Conservation (phyloP, 2,797 vertebrate species). For the Cynopterus sphinx region DNA sequence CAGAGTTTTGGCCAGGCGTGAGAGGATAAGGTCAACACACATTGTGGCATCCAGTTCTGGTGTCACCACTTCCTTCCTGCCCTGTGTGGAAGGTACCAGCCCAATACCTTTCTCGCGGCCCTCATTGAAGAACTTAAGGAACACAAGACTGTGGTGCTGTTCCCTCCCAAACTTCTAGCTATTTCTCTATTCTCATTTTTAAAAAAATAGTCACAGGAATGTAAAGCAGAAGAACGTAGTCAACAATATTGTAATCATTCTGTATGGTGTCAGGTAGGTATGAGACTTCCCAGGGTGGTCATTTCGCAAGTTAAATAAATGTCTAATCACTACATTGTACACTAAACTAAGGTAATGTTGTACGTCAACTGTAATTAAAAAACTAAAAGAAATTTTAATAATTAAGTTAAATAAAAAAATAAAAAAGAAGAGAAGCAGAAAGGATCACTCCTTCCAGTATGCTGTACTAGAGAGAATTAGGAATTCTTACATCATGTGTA, state of each 20-base stretch:
- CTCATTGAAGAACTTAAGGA: constrained; percentile 66
- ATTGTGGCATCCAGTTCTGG: not conserved
- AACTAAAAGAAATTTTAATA: not conserved
- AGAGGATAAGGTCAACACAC: not conserved
- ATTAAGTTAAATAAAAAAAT: not conserved
- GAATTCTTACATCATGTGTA: not conserved
- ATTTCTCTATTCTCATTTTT: not conserved
- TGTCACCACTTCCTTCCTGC: not conserved
- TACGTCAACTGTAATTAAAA: not conserved
- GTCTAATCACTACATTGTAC: not conserved
- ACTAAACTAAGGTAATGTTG: not conserved
- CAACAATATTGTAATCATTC: not conserved
- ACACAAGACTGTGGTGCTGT: not conserved
- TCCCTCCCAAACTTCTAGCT: not conserved
- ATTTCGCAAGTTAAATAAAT: not conserved
- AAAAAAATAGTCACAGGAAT: not conserved
- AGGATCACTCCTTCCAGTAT: not conserved
- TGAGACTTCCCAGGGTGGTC: not conserved
- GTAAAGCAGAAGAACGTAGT: not conserved
- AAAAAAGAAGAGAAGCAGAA: not conserved
- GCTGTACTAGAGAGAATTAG: not conserved
- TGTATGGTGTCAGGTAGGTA: not conserved
- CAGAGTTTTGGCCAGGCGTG: not conserved
- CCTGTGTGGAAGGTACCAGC: constrained; percentile 60
- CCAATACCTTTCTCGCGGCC: constrained; percentile 46